Conservation (phyloP, 2,113 vertebrate species). For the Alethe castanea region DNA sequence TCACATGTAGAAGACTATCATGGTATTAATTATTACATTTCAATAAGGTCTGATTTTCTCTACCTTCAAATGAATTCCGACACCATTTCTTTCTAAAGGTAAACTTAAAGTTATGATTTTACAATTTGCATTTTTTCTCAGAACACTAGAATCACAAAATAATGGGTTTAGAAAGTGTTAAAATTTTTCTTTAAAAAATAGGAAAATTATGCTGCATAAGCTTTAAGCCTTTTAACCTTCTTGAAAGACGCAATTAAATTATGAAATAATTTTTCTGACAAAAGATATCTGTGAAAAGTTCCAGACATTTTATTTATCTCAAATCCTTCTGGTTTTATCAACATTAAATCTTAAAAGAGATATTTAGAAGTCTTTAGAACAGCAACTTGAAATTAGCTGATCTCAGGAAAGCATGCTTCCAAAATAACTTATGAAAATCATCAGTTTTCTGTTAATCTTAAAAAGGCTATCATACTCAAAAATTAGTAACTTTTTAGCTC, state of each 20-base stretch:
- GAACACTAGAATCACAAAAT: background rate
- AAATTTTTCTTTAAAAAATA: background rate
- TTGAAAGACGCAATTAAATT: background rate
- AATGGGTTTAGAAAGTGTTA: background rate
- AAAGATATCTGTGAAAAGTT: background rate
- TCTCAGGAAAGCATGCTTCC: background rate
- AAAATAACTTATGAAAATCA: background rate
- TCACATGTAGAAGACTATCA: background rate
- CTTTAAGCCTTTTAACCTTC: background rate
- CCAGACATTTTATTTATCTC: background rate
- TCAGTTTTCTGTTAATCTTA: background rate
- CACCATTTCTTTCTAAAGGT: background rate
- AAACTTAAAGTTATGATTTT: background rate
- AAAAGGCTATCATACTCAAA: background rate
- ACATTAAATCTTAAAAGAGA: background rate
- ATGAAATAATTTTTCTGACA: background rate
- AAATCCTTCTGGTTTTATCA: background rate
- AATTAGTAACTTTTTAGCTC: background rate
- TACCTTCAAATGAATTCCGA: background rate
- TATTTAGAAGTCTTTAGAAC: background rate
- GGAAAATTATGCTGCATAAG: background rate
- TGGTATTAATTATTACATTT: background rate
- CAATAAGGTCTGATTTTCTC: background rate
- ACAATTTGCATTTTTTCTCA: background rate
- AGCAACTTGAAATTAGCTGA: background rate